Evolutionary conservation across 2,797 vertebrate genomes (phyloP), one percentile per base, ranked within the genome.

Genomic region (Eulemur rubriventer): DNA sequence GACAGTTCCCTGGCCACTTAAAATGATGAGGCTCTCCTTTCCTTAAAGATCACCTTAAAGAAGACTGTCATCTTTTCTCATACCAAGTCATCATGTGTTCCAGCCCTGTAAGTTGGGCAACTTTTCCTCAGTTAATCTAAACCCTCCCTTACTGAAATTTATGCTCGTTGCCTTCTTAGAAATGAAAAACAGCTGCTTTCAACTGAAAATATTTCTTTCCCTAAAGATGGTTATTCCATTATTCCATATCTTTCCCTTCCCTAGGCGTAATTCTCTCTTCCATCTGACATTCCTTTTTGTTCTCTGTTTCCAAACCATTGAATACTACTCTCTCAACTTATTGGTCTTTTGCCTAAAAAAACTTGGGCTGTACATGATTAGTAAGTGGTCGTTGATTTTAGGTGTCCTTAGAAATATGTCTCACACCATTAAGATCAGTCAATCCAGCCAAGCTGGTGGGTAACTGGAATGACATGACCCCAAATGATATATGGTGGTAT

Each of bases 111-210:
- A 94, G 38, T 67, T 75, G 81, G 48, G 41, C 61, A 41, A 6
- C 78, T 85, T 89, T 84, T n/a, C 33, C 55, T 79, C 41, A 73
- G 73, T 59, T 94, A 79, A 79, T 55, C 43, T 67, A 78, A 89
- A 72, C 52, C 26, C 26, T 85, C 43, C 41, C 67, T 89, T 78
- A 81, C 38, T 73, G 46, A 80, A 92, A 95, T 95, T 92, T 93
- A 96, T 94, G 48, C 41, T 96, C 67, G 65, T 63, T 92, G 55
- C 76, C 57, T 88, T 95, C 48, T 50, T 78, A 90, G 48, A 96
- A 95, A 95, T 92, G 67, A 91, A 95, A 95, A 96, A 43, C 88
- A 95, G 78, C 86, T 97, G 85, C 86, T 95, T 87, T 95, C n/a
- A 87, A 70, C 72, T 94, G 67, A 95, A 95, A 78, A 35, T 67